These are phyloP conservation scores for Nothocercus julius DNA, from an alignment of 2,113 vertebrate genomes.

Conservation along the genomic window DNA sequence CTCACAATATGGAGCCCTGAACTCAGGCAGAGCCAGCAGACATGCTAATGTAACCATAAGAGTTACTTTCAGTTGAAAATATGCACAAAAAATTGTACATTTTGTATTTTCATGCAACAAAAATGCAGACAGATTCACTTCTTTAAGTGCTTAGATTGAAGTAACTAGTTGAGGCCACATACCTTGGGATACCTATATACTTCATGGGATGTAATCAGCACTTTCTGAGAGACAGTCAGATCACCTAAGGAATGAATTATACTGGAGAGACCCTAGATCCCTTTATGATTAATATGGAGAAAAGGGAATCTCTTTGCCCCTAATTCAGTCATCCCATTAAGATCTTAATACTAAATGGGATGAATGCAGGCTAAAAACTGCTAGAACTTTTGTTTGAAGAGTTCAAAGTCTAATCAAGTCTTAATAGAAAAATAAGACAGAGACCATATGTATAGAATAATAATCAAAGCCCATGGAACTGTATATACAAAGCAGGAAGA, in stretches of 20 bases:
- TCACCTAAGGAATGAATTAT: not conserved
- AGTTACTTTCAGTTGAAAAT: not conserved
- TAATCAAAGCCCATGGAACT: not conserved
- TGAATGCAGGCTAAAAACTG: not conserved
- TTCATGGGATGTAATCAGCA: not conserved
- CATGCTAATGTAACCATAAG: fast-evolving
- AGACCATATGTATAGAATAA: not conserved
- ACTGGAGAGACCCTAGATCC: not conserved
- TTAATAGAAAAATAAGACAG: not conserved
- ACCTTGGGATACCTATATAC: not conserved
- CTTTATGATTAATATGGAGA: not conserved
- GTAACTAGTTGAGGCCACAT: not conserved
- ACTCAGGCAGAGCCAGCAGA: not conserved
- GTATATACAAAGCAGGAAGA: not conserved
- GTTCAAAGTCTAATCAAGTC: not conserved
- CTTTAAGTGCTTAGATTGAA: not conserved
- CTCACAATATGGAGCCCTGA: not conserved
- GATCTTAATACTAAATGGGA: not conserved
- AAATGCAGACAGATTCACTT: not conserved
- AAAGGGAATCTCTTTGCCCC: not conserved
- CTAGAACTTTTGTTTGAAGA: not conserved
- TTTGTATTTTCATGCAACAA: not conserved
- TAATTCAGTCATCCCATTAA: not conserved
- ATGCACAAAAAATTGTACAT: not conserved
- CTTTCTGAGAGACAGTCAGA: not conserved